Conservation (phyloP, 92 coral and sea anemone genomes). For the Muricea muricata region DNA sequence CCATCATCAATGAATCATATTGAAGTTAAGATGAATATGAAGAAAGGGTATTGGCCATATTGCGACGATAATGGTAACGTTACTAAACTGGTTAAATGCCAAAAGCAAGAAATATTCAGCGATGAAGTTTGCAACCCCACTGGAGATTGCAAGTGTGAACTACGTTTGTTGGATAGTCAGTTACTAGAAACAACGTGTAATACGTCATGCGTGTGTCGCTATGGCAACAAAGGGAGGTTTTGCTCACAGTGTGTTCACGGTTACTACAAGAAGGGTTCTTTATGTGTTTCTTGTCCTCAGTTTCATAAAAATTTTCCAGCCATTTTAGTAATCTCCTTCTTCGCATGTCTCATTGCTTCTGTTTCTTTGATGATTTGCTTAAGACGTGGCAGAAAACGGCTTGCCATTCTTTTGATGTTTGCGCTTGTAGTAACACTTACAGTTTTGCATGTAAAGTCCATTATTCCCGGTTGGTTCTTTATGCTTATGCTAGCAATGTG, state of each 20-base stretch:
- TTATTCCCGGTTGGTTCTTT: slow-evolving; percentile 74
- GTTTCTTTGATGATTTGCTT: slow-evolving; percentile 50
- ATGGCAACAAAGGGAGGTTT: slow-evolving; percentile 67
- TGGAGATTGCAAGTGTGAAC: slow-evolving; percentile 53
- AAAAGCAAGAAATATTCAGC: neutral
- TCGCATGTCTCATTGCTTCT: slow-evolving; percentile 34
- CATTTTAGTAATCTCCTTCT: slow-evolving; percentile 15
- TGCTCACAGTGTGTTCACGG: slow-evolving; percentile 64
- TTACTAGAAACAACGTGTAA: slow-evolving; percentile 50
- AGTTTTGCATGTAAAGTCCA: slow-evolving; percentile 52
- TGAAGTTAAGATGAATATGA: slow-evolving; percentile 67
- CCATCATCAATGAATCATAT: neutral
- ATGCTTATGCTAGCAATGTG: slow-evolving; percentile 53
- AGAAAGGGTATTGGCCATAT: slow-evolving; percentile 78
- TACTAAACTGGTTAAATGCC: slow-evolving; percentile 69
- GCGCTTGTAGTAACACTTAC: slow-evolving; percentile 55
- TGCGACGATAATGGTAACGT: slow-evolving; percentile 59
- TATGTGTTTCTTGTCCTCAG: slow-evolving; percentile 59
- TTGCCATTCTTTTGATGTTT: slow-evolving; percentile 46
- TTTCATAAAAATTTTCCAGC: slow-evolving; percentile 20
- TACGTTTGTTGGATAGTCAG: slow-evolving; percentile 9
- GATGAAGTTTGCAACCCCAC: slow-evolving; percentile 61
- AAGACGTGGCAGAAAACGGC: slow-evolving; percentile 48
- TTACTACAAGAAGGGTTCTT: slow-evolving; percentile 57
- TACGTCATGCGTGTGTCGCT: slow-evolving; percentile 46